These are phyloP conservation scores for Sisor rabdophorus DNA, from an alignment of 2,113 vertebrate genomes.

Conservation along the genomic window DNA sequence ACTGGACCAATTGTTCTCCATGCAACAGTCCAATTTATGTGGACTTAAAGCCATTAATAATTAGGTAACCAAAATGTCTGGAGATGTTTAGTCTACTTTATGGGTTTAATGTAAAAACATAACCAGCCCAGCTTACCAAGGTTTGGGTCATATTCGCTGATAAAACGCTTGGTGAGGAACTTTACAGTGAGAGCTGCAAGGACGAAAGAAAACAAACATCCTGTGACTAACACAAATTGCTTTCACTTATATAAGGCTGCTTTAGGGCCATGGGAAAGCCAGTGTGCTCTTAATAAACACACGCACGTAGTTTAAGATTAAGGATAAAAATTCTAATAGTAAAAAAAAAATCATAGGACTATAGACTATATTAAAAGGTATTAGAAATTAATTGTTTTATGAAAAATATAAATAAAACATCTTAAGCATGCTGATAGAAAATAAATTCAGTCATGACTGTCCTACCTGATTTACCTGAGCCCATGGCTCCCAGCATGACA, in stretches of 20 bases:
- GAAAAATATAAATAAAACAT: too few species aligned
- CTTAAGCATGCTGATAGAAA: not conserved
- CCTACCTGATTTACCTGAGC: constrained; percentile 83
- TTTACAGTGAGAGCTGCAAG: constrained; percentile 83
- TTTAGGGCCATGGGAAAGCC: constrained; percentile 26
- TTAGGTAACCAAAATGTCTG: constrained; percentile 1
- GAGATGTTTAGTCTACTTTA: constrained; percentile 7
- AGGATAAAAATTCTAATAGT: not conserved
- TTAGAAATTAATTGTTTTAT: too few species aligned
- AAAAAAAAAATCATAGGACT: too few species aligned
- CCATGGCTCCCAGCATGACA: constrained; percentile 80
- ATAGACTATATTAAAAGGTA: too few species aligned
- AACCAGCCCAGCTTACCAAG: constrained; percentile 72
- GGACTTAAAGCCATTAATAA: not conserved
- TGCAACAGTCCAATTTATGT: constrained; percentile 3
- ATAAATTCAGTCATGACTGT: not conserved
- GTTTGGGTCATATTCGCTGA: constrained; percentile 88
- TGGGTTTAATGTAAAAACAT: constrained; percentile 1
- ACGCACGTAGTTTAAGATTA: not conserved
- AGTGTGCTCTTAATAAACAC: not conserved
- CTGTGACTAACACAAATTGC: constrained; percentile 40
- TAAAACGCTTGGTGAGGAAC: constrained; percentile 90
- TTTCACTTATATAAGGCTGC: constrained; percentile 16
- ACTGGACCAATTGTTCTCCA: not conserved
- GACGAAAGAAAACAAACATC: constrained; percentile 49